phyloP scores from a whole-genome alignment of 2,113 vertebrate species.

The Lathamus discolor region DNA sequence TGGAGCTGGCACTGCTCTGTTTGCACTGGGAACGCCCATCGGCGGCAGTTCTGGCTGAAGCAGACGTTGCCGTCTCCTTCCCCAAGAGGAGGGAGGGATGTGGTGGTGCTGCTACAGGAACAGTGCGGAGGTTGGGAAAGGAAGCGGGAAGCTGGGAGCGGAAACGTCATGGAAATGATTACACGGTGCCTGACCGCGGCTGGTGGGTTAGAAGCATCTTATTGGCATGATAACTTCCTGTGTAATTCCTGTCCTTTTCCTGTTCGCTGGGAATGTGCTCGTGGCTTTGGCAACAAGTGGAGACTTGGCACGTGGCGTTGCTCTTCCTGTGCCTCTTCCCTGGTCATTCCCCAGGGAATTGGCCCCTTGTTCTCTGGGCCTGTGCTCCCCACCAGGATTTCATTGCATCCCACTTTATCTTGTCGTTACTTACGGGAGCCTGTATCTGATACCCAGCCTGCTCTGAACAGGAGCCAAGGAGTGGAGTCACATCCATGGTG shows the following conservation, averaged over 20 bases:
- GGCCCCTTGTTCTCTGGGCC: background rate
- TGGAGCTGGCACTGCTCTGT: accelerated
- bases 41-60: background rate
- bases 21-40: accelerated
- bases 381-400: background rate
- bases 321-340: background rate
- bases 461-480: background rate
- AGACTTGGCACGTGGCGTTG: background rate
- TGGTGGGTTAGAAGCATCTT: background rate
- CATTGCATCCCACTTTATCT: background rate
- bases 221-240: background rate
- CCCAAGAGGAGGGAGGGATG: background rate
- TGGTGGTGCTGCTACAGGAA: background rate
- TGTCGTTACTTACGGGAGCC: accelerated
- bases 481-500: accelerated
- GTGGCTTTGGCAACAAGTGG: background rate
- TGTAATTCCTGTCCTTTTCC: background rate
- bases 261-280: background rate
- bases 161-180: background rate
- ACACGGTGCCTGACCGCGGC: background rate
- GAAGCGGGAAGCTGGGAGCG: background rate
- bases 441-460: background rate
- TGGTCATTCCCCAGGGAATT: background rate
- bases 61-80: background rate
- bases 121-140: background rate